Percentiles rank a stretch among this genome's conserved stretches.
These are phyloP conservation scores for Panorpa germanica DNA, from an alignment of 2,888 invertebrate species.

Conservation along the genomic window DNA sequence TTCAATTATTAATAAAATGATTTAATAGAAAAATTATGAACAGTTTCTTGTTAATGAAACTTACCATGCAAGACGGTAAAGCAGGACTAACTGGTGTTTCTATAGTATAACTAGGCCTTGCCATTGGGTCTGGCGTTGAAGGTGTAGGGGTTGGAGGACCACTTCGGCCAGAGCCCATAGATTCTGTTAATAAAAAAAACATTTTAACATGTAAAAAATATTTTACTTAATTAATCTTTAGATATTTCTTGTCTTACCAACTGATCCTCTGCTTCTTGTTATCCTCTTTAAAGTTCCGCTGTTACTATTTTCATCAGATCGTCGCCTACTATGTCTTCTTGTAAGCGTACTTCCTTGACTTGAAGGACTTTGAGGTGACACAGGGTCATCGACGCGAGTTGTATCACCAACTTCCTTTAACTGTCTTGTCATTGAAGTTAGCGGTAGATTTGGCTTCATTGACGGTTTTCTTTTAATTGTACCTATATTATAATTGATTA, in stretches of 20 bases:
- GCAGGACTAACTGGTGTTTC: conserved; percentile 21
- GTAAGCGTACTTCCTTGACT: conserved; percentile 40
- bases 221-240: too few relatives aligned
- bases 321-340: conserved; percentile 30
- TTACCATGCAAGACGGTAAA: conserved; percentile 23
- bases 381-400: conserved; percentile 29
- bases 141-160: conserved; percentile 22
- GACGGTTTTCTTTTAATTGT: conserved; percentile 88
- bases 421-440: conserved; percentile 79
- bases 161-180: conserved; percentile 19
- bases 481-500: conserved; percentile 23
- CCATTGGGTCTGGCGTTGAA: conserved; percentile 15
- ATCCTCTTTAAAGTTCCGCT: conserved; percentile 25
- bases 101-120: conserved; percentile 17
- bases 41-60: conserved; percentile 10
- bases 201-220: too few relatives aligned
- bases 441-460: conserved; percentile 77
- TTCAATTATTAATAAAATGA: conserved; percentile 7
- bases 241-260: conserved; percentile 8
- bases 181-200: conserved; percentile 11
- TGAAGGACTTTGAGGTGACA: conserved; percentile 20
- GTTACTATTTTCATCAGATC: conserved; percentile 24
- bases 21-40: conserved; percentile 11
- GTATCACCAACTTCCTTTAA: conserved; percentile 76
- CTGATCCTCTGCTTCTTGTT: conserved; percentile 9